Base-by-base conservation (phyloP, 2,888 invertebrate genomes). In the Acleris cristana region DNA sequence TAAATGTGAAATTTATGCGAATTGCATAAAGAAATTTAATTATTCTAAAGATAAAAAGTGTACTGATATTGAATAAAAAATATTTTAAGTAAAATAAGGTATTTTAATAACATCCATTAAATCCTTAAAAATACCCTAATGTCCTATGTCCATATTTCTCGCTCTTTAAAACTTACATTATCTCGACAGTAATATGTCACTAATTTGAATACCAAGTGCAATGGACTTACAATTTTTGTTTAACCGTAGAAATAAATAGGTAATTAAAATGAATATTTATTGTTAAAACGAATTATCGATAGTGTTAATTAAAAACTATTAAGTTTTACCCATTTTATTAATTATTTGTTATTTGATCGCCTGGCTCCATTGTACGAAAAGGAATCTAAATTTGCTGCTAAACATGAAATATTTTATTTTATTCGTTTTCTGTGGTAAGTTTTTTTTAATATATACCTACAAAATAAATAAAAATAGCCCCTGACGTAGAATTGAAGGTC, bases 41-140 rank as follows among this genome's bases (percentile, higher is more conserved):
- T 53, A 54, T 53, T 53, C 4, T 53, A 48, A 52, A 60, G 49
- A 61, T 45, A 55, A 60, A 51, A 55, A 59, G 44, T 56, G 65
- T 65, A 65, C 65, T 65, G 65, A 65, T 65, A 65, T 65, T 65
- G 40, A 65, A 61, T 61, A 65, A 64, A 49, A 65, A 30, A 52
- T 65, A 65, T 65, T 65, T 61, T 65, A 44, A 26, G 40, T 57
- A 44, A 52, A 57, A 26, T 23, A 23, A 23, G 10, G 12, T 51
- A 0, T 51, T 21, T 51, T 51, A 48, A 48, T 48, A 7, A 48
- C 8, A 6, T 45, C 45, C 51, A 18, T 51, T 51, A 18, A 51
- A 21, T 19, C 40, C 40, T 4, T 40, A 3, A 48, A 48, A 48
- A n/a, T n/a, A 48, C 7, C 16, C 4, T 14, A 14, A 14, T 0